phyloP scores from a whole-genome alignment of 2,888 invertebrate species.

The Microplitis manilae region DNA sequence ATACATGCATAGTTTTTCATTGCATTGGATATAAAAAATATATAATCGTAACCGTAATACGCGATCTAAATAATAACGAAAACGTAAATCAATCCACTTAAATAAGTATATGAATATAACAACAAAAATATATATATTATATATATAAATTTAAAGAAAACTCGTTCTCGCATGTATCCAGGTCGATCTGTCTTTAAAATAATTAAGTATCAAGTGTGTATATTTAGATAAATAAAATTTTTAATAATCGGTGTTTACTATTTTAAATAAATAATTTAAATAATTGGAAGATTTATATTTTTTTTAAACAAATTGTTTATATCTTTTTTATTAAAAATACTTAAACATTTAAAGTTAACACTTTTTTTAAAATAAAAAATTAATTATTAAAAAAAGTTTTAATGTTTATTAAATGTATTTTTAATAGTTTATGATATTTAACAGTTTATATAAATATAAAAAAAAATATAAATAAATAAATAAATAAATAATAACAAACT shows the following conservation, averaged over 20 bases:
- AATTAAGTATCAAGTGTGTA: constrained; percentile 68
- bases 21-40: constrained; percentile 39
- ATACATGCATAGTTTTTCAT: constrained; percentile 49
- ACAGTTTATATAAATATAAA: constrained; percentile 9
- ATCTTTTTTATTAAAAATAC: constrained; percentile 1
- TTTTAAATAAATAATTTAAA: constrained; percentile 52
- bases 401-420: background rate
- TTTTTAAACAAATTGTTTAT: background rate
- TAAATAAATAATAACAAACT: constrained; percentile 25
- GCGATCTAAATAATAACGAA: constrained; percentile 17
- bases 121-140: constrained; percentile 8
- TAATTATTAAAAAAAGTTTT: background rate
- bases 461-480: constrained; percentile 12
- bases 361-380: background rate
- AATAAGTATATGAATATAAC: constrained; percentile 22
- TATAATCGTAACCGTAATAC: constrained; percentile 30
- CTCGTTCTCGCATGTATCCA: constrained; percentile 31
- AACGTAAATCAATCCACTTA: constrained; percentile 26
- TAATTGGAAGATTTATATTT: constrained; percentile 1
- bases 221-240: constrained; percentile 35
- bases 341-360: background rate
- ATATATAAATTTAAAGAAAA: constrained; percentile 21
- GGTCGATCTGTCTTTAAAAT: constrained; percentile 56
- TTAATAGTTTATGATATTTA: constrained; percentile 13
- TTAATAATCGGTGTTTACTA: constrained; percentile 64